A percentile compares a stretch with the other conserved stretches of the same genome.
phyloP scores from a whole-genome alignment of 2,797 vertebrate species.

The Hydrocynus forskahlii region DNA sequence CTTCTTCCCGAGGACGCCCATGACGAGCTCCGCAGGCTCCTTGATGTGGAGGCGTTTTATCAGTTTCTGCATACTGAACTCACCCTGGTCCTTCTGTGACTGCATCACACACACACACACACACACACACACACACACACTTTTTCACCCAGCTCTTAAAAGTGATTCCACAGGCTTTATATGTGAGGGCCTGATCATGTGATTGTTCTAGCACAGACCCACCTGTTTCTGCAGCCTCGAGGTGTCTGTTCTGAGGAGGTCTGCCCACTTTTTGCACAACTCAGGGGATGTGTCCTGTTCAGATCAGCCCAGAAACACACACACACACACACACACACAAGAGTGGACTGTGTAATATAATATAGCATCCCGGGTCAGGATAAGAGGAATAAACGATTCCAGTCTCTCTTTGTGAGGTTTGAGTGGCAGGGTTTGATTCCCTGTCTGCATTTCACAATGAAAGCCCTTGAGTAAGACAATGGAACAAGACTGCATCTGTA shows the following conservation, averaged over 20 bases:
- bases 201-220: background rate
- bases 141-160: background rate
- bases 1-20: constrained; percentile 86
- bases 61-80: constrained; percentile 87
- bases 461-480: no score
- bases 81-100: constrained; percentile 59
- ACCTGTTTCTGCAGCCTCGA: background rate
- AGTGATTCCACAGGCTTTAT: background rate
- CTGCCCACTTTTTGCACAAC: background rate
- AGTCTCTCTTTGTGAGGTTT: background rate
- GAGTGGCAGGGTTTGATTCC: background rate
- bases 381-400: no score
- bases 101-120: constrained; percentile 5
- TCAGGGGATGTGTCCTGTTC: background rate
- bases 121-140: background rate
- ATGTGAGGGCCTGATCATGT: background rate
- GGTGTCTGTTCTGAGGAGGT: background rate
- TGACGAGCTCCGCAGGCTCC: constrained; percentile 83
- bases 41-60: constrained; percentile 84
- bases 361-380: no score
- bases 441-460: no score
- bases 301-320: constrained; percentile 11
- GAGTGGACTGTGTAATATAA: no score
- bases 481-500: no score
- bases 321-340: constrained; percentile 5